Percentiles rank a stretch among this genome's conserved stretches.
Evolutionary conservation across 2,113 vertebrate genomes (phyloP).

Genomic region (Malurus cyaneus): DNA sequence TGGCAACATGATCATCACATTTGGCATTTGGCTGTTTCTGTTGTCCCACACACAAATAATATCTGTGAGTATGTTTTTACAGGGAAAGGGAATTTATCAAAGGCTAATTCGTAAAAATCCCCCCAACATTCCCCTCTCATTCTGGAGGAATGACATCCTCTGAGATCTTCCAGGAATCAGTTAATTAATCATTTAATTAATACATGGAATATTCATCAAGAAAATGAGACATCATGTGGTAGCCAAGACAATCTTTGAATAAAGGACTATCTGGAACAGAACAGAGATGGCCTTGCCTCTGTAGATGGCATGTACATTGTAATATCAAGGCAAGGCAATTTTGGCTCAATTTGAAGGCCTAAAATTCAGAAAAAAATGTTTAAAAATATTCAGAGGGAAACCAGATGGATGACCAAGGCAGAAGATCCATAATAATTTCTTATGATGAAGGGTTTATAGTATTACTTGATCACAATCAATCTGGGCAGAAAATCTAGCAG

Average conservation of each 20-base stretch:
- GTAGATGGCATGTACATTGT: rapidly evolving
- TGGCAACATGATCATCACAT: not conserved
- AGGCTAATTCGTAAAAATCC: not conserved
- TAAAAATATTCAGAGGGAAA: not conserved
- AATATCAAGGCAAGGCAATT: not conserved
- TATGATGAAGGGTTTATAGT: not conserved
- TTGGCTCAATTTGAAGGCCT: not conserved
- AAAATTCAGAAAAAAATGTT: not conserved
- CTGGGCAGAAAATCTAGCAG: not conserved
- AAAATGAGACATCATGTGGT: not conserved
- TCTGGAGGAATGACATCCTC: not conserved
- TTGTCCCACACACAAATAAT: not conserved
- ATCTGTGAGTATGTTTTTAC: not conserved
- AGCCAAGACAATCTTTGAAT: not conserved
- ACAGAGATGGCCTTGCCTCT: not conserved
- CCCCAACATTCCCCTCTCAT: not conserved
- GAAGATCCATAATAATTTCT: not conserved
- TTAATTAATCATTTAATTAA: not conserved
- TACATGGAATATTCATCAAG: not conserved
- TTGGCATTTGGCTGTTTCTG: not conserved
- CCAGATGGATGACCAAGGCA: not conserved
- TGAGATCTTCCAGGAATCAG: not conserved
- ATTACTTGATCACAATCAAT: not conserved
- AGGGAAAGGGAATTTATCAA: not conserved
- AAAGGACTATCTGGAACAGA: not conserved